These are phyloP conservation scores for Cuculus canorus DNA, from an alignment of 2,797 vertebrate genomes.

Conservation along the genomic window DNA sequence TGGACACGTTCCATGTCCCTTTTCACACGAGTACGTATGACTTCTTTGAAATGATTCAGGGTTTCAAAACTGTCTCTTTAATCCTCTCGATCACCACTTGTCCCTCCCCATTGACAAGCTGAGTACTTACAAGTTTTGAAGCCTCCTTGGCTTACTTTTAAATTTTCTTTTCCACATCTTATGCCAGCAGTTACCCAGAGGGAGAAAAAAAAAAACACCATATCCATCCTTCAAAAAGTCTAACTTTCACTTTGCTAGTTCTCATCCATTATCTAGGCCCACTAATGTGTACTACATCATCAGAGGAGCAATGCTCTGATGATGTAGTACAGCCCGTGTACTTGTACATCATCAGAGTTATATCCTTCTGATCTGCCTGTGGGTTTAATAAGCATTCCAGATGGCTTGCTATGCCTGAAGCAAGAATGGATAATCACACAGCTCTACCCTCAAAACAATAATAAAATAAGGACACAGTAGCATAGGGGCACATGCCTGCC, in stretches of 20 bases:
- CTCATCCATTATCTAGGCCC: conserved; percentile 76
- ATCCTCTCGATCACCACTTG: conserved; percentile 75
- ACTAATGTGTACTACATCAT: conserved; percentile 73
- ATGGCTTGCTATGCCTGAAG: conserved; percentile 81
- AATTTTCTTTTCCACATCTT: conserved; percentile 71
- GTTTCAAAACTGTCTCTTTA: conserved; percentile 71
- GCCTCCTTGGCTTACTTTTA: conserved; percentile 76
- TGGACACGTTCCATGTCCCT: conserved; percentile 52
- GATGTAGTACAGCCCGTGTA: conserved; percentile 72
- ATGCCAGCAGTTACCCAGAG: conserved; percentile 75
- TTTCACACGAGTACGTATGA: conserved; percentile 38
- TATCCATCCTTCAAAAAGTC: conserved; percentile 68
- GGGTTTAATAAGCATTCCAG: conserved; percentile 82
- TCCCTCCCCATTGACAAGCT: conserved; percentile 73
- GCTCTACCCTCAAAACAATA: conserved; percentile 78
- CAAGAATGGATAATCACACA: conserved; percentile 82
- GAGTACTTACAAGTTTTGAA: conserved; percentile 78
- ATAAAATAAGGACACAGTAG: conserved; percentile 80
- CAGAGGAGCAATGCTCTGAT: conserved; percentile 73
- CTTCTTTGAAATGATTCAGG: conserved; percentile 63
- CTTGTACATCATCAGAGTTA: conserved; percentile 73
- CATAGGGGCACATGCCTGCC: conserved; percentile 73
- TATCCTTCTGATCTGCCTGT: conserved; percentile 76
- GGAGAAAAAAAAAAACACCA: conserved; percentile 60
- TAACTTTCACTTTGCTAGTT: conserved; percentile 69